These are phyloP conservation scores for Ostrea denselamellosa DNA, from an alignment of 1,140 invertebrate genomes.

Conservation along the genomic window DNA sequence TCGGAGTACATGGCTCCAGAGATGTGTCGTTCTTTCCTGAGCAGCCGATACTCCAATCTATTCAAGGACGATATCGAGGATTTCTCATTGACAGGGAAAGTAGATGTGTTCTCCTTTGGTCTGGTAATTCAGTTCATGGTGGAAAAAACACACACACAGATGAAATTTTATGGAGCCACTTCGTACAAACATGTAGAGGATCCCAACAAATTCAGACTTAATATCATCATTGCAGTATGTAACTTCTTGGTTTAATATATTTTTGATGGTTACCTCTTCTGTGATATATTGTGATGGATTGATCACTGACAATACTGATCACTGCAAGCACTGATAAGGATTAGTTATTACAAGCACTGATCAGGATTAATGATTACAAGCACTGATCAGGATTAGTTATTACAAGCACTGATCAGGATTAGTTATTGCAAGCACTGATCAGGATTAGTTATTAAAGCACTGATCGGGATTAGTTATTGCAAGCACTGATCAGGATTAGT, in stretches of 20 bases:
- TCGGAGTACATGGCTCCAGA: slow-evolving; percentile 62
- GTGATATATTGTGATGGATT: too few relatives aligned
- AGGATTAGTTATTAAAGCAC: too few relatives aligned
- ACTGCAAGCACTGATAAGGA: too few relatives aligned
- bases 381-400: too few relatives aligned
- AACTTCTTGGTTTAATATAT: slow-evolving; percentile 3
- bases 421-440: too few relatives aligned
- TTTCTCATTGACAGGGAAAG: slow-evolving; percentile 52
- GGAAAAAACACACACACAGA: slow-evolving; percentile 47
- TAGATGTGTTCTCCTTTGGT: slow-evolving; percentile 54
- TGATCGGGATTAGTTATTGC: too few relatives aligned
- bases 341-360: too few relatives aligned
- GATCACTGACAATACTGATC: too few relatives aligned
- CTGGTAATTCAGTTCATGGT: slow-evolving; percentile 56
- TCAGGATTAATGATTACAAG: too few relatives aligned
- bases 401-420: too few relatives aligned
- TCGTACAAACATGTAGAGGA: slow-evolving; percentile 35
- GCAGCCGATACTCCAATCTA: neutral
- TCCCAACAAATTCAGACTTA: neutral
- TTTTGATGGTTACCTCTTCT: neutral
- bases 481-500: too few relatives aligned
- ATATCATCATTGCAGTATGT: slow-evolving; percentile 42
- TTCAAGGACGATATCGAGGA: neutral
- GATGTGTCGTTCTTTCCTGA: slow-evolving; percentile 12
- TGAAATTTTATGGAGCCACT: slow-evolving; percentile 42